Conservation (phyloP, 1,140 invertebrate species). For the Drosophila nigrodunni region DNA sequence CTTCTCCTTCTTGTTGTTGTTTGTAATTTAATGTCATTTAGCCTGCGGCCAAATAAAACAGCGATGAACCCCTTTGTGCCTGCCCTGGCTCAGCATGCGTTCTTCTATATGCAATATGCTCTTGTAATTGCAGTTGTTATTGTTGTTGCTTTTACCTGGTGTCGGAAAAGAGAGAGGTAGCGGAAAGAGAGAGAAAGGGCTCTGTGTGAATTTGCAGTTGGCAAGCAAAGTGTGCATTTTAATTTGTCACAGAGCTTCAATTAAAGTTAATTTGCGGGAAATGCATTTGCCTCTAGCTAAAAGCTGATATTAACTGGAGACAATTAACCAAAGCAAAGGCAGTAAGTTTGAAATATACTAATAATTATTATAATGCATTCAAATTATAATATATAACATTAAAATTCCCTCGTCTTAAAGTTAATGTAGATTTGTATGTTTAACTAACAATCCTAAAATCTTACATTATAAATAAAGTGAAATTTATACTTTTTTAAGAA, state of each 20-base stretch:
- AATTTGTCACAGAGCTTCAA: constrained; percentile 37
- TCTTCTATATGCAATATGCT: constrained; percentile 20
- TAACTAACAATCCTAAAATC: no score
- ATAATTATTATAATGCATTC: no score
- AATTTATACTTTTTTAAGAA: no score
- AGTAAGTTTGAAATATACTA: no score
- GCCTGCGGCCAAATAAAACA: constrained; percentile 73
- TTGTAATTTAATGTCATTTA: constrained; percentile 79
- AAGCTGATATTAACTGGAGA: neutral
- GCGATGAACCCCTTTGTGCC: constrained; percentile 39
- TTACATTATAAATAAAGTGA: no score
- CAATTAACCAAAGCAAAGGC: no score
- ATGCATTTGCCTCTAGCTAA: constrained; percentile 1
- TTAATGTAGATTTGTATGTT: no score
- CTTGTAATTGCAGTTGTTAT: constrained; percentile 23
- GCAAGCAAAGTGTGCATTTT: constrained; percentile 28
- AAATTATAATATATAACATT: no score
- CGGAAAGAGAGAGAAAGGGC: neutral
- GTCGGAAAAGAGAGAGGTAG: constrained; percentile 20
- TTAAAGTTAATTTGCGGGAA: constrained; percentile 39
- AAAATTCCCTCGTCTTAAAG: no score
- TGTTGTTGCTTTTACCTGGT: constrained; percentile 22
- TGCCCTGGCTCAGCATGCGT: constrained; percentile 27
- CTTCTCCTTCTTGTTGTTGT: constrained; percentile 42
- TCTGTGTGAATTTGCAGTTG: neutral